Conservation (phyloP, 2,113 vertebrate genomes). For the Sander lucioperca region DNA sequence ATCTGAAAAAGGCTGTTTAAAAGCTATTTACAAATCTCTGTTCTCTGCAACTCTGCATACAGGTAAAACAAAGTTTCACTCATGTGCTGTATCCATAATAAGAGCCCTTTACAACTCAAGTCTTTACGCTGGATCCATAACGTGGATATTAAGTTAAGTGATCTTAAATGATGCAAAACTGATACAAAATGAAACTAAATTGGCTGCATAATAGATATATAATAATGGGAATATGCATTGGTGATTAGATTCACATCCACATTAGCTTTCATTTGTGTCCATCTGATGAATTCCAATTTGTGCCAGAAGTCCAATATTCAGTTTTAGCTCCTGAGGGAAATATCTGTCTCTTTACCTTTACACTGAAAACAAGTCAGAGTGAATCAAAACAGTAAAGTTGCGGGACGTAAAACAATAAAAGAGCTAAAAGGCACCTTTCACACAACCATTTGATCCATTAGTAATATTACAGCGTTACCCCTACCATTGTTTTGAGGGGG, state of each 20-base stretch:
- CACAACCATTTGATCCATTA: neutral
- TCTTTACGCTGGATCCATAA: neutral
- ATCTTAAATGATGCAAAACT: constrained; percentile 13
- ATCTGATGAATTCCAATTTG: neutral
- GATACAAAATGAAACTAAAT: constrained; percentile 24
- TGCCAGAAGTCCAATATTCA: neutral
- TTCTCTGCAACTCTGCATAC: neutral
- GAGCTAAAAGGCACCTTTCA: neutral
- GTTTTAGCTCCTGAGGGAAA: neutral
- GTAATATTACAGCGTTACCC: neutral
- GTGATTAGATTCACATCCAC: neutral
- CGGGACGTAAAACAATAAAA: neutral
- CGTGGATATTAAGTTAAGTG: constrained; percentile 21
- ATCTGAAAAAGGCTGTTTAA: neutral
- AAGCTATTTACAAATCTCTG: neutral
- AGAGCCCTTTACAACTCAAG: neutral
- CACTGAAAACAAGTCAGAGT: neutral
- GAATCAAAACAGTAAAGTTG: neutral
- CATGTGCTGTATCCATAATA: neutral
- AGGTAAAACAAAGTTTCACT: too few relatives aligned
- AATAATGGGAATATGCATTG: constrained; percentile 32
- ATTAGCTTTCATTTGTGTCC: neutral
- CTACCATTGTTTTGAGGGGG: too few relatives aligned
- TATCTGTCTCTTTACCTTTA: neutral
- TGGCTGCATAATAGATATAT: constrained; percentile 9